Percentiles rank a stretch among this genome's conserved stretches.
These are phyloP conservation scores for cat (Felis catus) DNA, from an alignment of 2,113 vertebrate species.

Conservation along the genomic window F.catus_Fca126_mat1.0 CM031416.1:56652501-56653000, in stretches of 20 bases:
- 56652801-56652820: neutral
- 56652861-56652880: neutral
- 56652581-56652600: conserved; percentile 41
- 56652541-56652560: conserved; percentile 72
- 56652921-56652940: neutral
- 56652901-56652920: neutral
- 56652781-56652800: neutral
- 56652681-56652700: conserved; percentile 7
- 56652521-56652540: conserved; percentile 74
- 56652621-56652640: neutral
- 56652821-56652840: neutral
- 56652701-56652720: neutral
- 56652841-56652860: neutral
- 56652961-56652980: neutral
- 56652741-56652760: neutral
- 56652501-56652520: conserved; percentile 76
- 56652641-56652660: conserved; percentile 26
- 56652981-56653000: neutral
- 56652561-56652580: conserved; percentile 75
- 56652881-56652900: neutral
- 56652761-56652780: neutral
- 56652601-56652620: conserved; percentile 5
- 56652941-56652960: neutral
- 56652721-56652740: neutral
- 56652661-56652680: neutral